A percentile compares a stretch with the other conserved stretches of the same genome.
These are phyloP conservation scores for Paguma larvata DNA, from an alignment of 2,797 vertebrate genomes.

Conservation along the genomic window DNA sequence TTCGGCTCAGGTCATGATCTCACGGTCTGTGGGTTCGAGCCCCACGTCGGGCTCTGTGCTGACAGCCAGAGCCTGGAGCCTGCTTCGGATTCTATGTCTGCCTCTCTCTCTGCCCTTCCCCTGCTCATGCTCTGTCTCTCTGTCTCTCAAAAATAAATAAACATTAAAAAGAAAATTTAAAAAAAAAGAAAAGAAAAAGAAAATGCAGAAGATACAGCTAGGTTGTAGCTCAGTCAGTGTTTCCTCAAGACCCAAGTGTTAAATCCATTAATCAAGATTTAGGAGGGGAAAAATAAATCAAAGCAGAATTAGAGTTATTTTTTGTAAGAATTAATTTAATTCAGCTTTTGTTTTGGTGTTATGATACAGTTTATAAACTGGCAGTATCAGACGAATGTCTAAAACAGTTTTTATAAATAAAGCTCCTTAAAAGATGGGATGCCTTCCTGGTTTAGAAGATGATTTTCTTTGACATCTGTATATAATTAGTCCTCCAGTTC, in stretches of 20 bases:
- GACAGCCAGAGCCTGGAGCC: no score
- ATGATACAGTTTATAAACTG: conserved; percentile 59
- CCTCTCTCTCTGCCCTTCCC: no score
- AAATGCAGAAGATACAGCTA: not conserved
- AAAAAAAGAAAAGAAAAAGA: no score
- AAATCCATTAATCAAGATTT: not conserved
- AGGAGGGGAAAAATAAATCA: not conserved
- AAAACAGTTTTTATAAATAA: conserved; percentile 54
- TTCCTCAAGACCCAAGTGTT: not conserved
- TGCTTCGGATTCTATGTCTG: no score
- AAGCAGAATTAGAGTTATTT: conserved; percentile 53
- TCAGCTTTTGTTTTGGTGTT: conserved; percentile 73
- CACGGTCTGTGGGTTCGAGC: no score
- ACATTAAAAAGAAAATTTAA: no score
- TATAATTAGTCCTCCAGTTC: not conserved
- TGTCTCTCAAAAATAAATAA: no score
- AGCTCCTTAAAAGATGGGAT: not conserved
- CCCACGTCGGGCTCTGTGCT: no score
- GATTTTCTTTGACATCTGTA: not conserved
- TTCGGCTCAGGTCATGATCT: no score
- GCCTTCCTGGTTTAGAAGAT: not conserved
- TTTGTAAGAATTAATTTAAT: conserved; percentile 77
- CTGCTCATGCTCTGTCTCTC: no score
- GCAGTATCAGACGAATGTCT: conserved; percentile 51
- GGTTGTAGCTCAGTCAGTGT: not conserved